phyloP scores from a whole-genome alignment of 2,113 vertebrate genomes.

The Pseudopodoces humilis region DNA sequence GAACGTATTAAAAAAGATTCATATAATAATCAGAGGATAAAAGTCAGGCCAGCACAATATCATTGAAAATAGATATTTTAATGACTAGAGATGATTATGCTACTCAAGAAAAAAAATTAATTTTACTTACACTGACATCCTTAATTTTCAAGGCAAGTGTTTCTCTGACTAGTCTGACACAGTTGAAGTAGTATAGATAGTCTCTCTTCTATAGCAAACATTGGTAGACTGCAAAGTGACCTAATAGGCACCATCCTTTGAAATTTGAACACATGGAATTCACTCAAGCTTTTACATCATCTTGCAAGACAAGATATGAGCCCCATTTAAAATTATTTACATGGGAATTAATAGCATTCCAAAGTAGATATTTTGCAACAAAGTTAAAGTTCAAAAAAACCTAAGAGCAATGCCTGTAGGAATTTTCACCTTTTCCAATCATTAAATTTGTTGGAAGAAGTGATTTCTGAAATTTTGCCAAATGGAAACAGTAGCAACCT shows the following conservation, averaged over 20 bases:
- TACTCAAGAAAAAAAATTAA: neutral
- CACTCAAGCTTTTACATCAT: neutral
- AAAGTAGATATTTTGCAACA: neutral
- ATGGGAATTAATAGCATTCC: neutral
- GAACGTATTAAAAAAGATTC: neutral
- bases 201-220: neutral
- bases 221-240: neutral
- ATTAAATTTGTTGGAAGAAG: neutral
- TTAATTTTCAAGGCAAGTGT: constrained; percentile 13
- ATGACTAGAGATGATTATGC: neutral
- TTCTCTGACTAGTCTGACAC: constrained; percentile 19
- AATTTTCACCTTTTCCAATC: neutral
- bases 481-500: neutral
- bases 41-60: neutral
- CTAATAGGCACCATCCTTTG: neutral
- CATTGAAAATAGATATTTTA: neutral
- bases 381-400: neutral
- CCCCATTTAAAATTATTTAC: neutral
- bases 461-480: neutral
- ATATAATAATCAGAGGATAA: neutral
- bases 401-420: neutral
- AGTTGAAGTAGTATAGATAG: neutral
- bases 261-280: neutral
- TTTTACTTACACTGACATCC: constrained; percentile 2
- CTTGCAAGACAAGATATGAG: neutral